Conservation (phyloP, 2,113 vertebrate genomes). For the Candoia aspera region DNA sequence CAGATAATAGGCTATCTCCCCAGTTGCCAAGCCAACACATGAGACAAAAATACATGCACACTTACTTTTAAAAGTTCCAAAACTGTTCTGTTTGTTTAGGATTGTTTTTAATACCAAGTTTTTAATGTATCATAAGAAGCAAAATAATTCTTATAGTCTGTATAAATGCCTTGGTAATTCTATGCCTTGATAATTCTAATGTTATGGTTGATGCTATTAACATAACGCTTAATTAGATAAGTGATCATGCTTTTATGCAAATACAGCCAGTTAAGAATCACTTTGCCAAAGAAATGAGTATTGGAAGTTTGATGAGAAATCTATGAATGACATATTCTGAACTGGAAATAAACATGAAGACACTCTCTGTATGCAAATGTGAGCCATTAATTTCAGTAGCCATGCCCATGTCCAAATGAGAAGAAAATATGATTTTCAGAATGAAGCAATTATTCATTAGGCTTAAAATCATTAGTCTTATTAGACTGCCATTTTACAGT, state of each 20-base stretch:
- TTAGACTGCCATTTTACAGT: slow-evolving; percentile 73
- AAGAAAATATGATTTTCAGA: slow-evolving; percentile 75
- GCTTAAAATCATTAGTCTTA: slow-evolving; percentile 78
- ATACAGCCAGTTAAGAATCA: slow-evolving; percentile 65
- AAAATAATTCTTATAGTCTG: slow-evolving; percentile 22
- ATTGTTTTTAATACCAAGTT: not conserved
- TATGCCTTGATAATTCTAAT: slow-evolving; percentile 28
- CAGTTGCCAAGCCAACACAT: slow-evolving; percentile 21
- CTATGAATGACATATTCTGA: slow-evolving; percentile 66
- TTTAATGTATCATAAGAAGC: not conserved
- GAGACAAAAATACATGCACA: not conserved
- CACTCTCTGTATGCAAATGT: slow-evolving; percentile 73
- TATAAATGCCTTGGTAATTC: slow-evolving; percentile 43
- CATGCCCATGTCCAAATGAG: slow-evolving; percentile 66
- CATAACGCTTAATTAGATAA: slow-evolving; percentile 67
- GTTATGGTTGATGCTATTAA: slow-evolving; percentile 63
- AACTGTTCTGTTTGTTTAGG: not conserved
- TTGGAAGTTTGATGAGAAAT: slow-evolving; percentile 71
- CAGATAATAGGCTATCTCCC: slow-evolving; percentile 25
- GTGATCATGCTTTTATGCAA: slow-evolving; percentile 66
- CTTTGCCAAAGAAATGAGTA: slow-evolving; percentile 65
- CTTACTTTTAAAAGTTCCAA: slow-evolving; percentile 40
- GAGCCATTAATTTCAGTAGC: slow-evolving; percentile 74
- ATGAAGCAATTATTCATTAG: slow-evolving; percentile 77
- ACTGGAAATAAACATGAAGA: slow-evolving; percentile 69